phyloP scores from a whole-genome alignment of 2,797 vertebrate species.

The Takifugu rubripes region DNA sequence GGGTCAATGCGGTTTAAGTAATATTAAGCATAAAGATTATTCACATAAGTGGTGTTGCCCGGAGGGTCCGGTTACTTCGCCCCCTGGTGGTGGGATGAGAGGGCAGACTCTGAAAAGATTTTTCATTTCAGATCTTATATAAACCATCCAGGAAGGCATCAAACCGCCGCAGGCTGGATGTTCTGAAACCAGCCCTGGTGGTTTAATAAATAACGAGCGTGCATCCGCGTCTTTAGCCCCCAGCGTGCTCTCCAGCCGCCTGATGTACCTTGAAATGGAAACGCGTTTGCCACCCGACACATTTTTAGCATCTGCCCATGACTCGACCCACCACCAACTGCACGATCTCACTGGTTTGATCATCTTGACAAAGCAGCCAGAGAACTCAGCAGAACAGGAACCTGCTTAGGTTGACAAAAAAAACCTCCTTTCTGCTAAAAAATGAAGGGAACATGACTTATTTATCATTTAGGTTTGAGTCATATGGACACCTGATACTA shows the following conservation, averaged over 20 bases:
- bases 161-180: neutral
- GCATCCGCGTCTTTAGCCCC: neutral
- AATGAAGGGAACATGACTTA: constrained; percentile 49
- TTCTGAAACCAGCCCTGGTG: neutral
- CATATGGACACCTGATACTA: constrained; percentile 43
- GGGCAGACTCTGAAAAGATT: neutral
- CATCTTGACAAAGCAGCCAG: constrained; percentile 31
- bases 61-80: constrained; percentile 13
- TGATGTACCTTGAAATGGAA: constrained; percentile 26
- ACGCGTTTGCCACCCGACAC: constrained; percentile 15
- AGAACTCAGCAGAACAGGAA: constrained; percentile 18
- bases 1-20: constrained; percentile 23
- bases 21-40: constrained; percentile 11
- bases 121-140: neutral
- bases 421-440: constrained; percentile 10
- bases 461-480: constrained; percentile 33
- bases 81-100: constrained; percentile 31
- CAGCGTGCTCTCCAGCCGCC: neutral
- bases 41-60: constrained; percentile 13
- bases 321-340: constrained; percentile 12
- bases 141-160: neutral
- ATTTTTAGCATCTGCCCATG: constrained; percentile 29
- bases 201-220: constrained; percentile 10
- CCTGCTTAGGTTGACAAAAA: constrained; percentile 46
- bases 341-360: constrained; percentile 48